Percentiles rank a stretch among this genome's conserved stretches.
Evolutionary conservation across 2,113 vertebrate genomes (phyloP).

Genomic region (Crotalus horridus): DNA sequence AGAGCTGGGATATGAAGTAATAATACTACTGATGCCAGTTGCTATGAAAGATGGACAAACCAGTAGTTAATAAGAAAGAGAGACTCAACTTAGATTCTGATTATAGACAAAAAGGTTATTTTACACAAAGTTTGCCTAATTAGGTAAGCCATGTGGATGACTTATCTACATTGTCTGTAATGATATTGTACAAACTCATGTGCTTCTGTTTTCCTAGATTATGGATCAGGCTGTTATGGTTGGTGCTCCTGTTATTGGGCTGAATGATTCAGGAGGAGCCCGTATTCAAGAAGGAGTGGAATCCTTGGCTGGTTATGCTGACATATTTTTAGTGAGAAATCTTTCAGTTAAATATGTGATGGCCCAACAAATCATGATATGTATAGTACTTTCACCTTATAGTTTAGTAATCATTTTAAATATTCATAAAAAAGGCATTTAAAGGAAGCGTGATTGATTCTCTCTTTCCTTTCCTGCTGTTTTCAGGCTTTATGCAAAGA

Average conservation of each 20-base stretch:
- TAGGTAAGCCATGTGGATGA: not conserved
- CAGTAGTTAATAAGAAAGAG: not conserved
- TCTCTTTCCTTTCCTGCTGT: not conserved
- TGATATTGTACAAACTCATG: not conserved
- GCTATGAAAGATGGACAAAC: not conserved
- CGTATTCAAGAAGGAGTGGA: constrained; percentile 98
- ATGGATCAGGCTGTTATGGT: constrained; percentile 97
- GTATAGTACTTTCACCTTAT: not conserved
- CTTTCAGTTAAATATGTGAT: not conserved
- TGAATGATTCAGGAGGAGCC: constrained; percentile 96
- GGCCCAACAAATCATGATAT: not conserved
- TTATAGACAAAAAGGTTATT: not conserved
- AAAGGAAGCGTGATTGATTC: not conserved
- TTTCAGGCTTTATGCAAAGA: not conserved
- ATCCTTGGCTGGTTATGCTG: constrained; percentile 95
- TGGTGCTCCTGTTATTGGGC: constrained; percentile 92
- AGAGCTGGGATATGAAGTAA: not conserved
- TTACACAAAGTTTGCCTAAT: not conserved
- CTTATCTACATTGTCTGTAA: not conserved
- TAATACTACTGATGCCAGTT: not conserved
- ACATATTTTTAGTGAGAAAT: constrained; percentile 91
- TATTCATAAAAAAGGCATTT: not conserved
- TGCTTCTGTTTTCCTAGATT: constrained; percentile 70
- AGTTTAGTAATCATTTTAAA: not conserved
- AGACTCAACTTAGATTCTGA: not conserved